Evolutionary conservation across 2,888 invertebrate genomes (phyloP), one percentile per base, ranked within the genome.

Genomic region (Auanema sp.): DNA sequence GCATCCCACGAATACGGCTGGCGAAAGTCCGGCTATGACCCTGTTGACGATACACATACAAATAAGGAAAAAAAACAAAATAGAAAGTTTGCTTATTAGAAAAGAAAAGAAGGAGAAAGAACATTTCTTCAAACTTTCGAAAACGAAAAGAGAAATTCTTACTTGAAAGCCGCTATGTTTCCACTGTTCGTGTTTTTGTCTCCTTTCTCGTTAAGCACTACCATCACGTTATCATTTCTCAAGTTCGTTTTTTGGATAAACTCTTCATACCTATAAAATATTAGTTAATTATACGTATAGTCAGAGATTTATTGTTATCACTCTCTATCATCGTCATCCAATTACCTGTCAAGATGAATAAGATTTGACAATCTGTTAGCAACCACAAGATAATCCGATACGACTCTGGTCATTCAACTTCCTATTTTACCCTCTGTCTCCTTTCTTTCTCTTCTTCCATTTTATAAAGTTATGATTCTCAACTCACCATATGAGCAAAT

Each of bases 401-500:
- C 21, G 16, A 47, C 21, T 47, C 10, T 10, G 21, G 21, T 47
- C 10, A 5, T 47, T 47, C 10, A n/a, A 47, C 47, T 16, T 47
- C 21, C 3, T 21, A 21, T 5, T 47, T 16, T 10, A 47, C 3
- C 21, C 10, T 16, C 10, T 16, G 4, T 21, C 47, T 3, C 10
- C 4, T 18, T 18, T 5, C 6, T 10, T 10, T 10, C 16, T 5
- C 47, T 47, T 47, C 47, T 47, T 47, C 6, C 10, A 5, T 47
- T 6, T 10, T 5, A 47, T 3, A 47, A 18, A 47, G 10, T 47
- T 6, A 47, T 5, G 3, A 18, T 21, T 47, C 21, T 21, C 11
- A 18, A 47, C 58, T 25, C 16, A 80, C 81, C 81, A 81, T 33
- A 67, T 44, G 14, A 78, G 64, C 18, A 81, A 65, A 54, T 81